Base-by-base conservation (phyloP, 2,113 vertebrate genomes). In the Corythoichthys haematopterus region DNA sequence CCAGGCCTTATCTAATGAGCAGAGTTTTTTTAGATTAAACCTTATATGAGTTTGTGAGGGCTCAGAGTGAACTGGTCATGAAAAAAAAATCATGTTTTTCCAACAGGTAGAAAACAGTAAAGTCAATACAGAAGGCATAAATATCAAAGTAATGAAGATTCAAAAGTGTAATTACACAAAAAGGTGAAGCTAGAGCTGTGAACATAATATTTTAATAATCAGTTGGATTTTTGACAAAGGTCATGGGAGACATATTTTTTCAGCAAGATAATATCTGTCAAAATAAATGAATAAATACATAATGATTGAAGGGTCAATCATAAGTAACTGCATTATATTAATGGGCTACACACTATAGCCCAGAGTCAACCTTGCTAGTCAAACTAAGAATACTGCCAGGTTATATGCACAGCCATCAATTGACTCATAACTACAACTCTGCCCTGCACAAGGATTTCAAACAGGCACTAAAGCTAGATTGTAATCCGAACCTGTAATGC, bases 21-120 rank as follows among this genome's bases (percentile, higher is more conserved):
- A 57, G 36, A 57, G 20, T 80, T 74, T 83, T 83, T 77, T 84
- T 68, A 75, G 86, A 88, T 72, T 48, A 86, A 80, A 84, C 84
- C 85, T 84, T 74, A 74, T 82, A 84, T 84, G 85, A 90, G 84
- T 89, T 90, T 89, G 81, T 83, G 82, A 83, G 81, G 71, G 75
- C 57, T 46, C 64, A 65, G 65, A 78, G 56, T 65, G 59, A 60
- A 76, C 72, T 66, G 72, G 63, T 47, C 63, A 66, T 70, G 43
- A 82, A 65, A 68, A 68, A 67, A 73, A 56, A 57, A 65, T 57
- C 62, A 69, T 69, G 69, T 50, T 65, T 45, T 33, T 5, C 20
- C n/a, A 28, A 76, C 70, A 83, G 70, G 74, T 71, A 77, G 80
- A 80, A 13, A 68, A 69, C 71, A 64, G 65, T 20, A 65, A 84